These are phyloP conservation scores for Mirza zaza DNA, from an alignment of 2,113 vertebrate species.

Conservation along the genomic window DNA sequence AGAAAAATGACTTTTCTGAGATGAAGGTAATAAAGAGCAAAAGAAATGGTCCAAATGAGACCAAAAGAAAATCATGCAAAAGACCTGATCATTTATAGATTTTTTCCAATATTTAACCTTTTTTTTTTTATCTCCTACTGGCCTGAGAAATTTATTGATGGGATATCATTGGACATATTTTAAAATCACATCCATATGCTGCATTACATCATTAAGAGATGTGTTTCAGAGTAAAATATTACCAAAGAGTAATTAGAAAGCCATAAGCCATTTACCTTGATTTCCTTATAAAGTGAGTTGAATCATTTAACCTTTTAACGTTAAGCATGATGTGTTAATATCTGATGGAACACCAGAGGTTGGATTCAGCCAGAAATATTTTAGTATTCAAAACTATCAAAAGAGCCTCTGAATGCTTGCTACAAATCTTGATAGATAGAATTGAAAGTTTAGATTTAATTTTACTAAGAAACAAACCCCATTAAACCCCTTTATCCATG, in stretches of 20 bases:
- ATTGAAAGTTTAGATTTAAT: constrained; percentile 42
- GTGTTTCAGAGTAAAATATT: not conserved
- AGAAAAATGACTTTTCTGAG: not conserved
- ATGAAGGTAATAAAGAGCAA: not conserved
- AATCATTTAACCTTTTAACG: constrained; percentile 17
- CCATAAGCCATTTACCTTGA: constrained; percentile 12
- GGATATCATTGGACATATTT: not conserved
- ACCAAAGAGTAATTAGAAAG: constrained; percentile 15
- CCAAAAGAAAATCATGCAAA: not conserved
- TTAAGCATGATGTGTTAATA: not conserved
- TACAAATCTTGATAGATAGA: not conserved
- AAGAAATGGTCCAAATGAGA: not conserved
- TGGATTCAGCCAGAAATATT: not conserved
- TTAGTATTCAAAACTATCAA: not conserved
- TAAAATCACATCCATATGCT: not conserved
- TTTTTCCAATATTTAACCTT: not conserved
- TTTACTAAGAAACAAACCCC: not conserved
- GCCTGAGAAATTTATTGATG: not conserved
- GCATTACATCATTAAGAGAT: not conserved
- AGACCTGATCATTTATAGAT: not conserved
- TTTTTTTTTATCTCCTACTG: not conserved
- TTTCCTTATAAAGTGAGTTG: not conserved
- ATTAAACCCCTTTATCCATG: not conserved
- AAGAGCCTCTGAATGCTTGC: not conserved
- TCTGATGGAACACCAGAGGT: not conserved